Evolutionary conservation across 64 coral and sea anemone species (phyloP), one percentile per base, ranked within the genome.

Genomic region (Stichodactyla helianthus): DNA sequence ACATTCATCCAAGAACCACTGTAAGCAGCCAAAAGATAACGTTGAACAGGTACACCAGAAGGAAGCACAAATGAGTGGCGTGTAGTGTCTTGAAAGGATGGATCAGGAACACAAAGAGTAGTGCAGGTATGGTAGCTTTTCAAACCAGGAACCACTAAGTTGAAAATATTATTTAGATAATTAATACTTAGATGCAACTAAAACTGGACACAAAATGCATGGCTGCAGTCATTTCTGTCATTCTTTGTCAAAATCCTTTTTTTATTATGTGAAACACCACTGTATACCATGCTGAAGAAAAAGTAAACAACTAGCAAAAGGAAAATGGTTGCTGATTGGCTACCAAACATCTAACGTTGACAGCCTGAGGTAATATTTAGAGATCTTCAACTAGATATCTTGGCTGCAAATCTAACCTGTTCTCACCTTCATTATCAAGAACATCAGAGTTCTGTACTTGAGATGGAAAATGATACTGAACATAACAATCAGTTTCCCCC

Each of bases 401-500:
- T 44, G 35, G 35, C 35, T 44, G 35, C 1, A 44, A 44, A 44
- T 44, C 35, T 44, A 63, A 16, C 60, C 19, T 7, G 4, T 18
- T 65, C 68, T 74, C 9, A 89, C 93, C 90, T 83, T 83, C 89
- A 91, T 60, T 80, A 58, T 71, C 71, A n/a, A 18, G 52, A 26
- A 83, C 83, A 23, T 86, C 86, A 51, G 6, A 61, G 61, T 82
- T 62, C 62, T 87, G 64, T 27, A 83, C 80, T 80, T 94, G 95
- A 82, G 77, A 89, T 77, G 95, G 95, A 77, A 98, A 98, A 84
- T 94, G 89, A 87, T 98, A 98, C 85, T 98, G 95, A 18, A 98
- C 90, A 92, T 92, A 98, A 53, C 95, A 98, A 71, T 98, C 95
- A 26, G 95, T 98, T 88, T 98, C 95, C 76, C 95, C 95, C 86